Conservation (phyloP, 2,113 vertebrate species). For the Labeo catla region DNA sequence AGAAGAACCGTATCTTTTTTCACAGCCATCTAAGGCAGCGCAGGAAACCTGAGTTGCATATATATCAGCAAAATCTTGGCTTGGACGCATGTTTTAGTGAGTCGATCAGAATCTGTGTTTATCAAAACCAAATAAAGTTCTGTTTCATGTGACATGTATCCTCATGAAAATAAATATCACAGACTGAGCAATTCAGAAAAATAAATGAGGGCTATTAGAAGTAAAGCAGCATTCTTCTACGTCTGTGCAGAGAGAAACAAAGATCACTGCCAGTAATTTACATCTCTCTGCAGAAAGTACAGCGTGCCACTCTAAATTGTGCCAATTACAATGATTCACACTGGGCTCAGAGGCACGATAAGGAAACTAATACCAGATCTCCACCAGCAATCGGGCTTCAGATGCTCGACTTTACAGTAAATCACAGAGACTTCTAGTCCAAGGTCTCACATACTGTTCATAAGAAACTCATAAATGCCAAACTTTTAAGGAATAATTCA, state of each 20-base stretch:
- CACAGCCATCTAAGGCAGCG: constrained; percentile 55
- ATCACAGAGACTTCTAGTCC: neutral
- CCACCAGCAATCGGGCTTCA: neutral
- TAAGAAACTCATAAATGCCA: neutral
- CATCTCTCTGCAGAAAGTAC: constrained; percentile 24
- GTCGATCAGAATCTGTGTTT: constrained; percentile 53
- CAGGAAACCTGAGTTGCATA: constrained; percentile 41
- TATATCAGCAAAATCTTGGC: constrained; percentile 51
- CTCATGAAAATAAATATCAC: constrained; percentile 59
- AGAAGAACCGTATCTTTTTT: constrained; percentile 38
- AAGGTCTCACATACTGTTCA: neutral
- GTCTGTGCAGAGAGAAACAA: neutral
- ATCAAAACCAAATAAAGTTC: constrained; percentile 57
- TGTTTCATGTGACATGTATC: constrained; percentile 50
- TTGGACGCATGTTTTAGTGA: constrained; percentile 38
- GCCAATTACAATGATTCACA: constrained; percentile 20
- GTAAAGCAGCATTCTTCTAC: neutral
- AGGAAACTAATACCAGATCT: constrained; percentile 27
- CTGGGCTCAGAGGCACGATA: constrained; percentile 1
- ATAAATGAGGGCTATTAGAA: constrained; percentile 32
- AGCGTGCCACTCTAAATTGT: constrained; percentile 2
- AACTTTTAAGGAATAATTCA: neutral
- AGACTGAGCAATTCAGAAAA: constrained; percentile 40
- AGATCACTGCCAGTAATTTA: constrained; percentile 30
- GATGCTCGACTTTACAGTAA: neutral